Evolutionary conservation across 2,113 vertebrate genomes (phyloP).

Genomic region (Siphamia tubifer): DNA sequence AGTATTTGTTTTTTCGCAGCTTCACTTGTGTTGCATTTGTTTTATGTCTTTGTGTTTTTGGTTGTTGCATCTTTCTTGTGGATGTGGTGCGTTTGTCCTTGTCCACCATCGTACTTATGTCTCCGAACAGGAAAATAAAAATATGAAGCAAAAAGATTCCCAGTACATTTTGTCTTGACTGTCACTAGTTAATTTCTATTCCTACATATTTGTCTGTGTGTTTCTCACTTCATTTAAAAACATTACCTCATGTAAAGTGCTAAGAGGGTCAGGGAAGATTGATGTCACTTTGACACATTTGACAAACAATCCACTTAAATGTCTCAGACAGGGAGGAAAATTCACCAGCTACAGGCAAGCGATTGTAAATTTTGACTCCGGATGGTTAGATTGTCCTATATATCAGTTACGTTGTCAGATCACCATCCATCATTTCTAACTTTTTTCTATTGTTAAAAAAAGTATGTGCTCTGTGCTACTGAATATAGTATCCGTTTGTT

Average conservation of each 20-base stretch:
- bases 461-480: too few relatives aligned
- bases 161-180: not conserved
- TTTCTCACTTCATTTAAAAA: not conserved
- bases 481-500: not conserved
- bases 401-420: not conserved
- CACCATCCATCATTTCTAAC: not conserved
- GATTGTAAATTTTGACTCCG: not conserved
- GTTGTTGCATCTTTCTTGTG: too few relatives aligned
- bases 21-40: too few relatives aligned
- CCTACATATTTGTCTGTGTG: not conserved
- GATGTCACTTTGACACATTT: conserved; percentile 9
- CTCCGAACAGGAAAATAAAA: not conserved
- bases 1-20: too few relatives aligned
- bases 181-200: not conserved
- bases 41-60: too few relatives aligned
- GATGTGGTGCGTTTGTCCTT: too few relatives aligned
- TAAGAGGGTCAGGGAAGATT: not conserved
- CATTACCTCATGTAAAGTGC: not conserved
- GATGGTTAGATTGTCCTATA: not conserved
- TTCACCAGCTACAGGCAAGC: not conserved
- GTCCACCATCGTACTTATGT: too few relatives aligned
- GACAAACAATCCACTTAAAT: conserved; percentile 7
- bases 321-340: not conserved
- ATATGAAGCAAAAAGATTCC: not conserved
- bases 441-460: not conserved